Evolutionary conservation across 2,888 invertebrate species (phyloP).

Genomic region (Blastobasis lacticolella): DNA sequence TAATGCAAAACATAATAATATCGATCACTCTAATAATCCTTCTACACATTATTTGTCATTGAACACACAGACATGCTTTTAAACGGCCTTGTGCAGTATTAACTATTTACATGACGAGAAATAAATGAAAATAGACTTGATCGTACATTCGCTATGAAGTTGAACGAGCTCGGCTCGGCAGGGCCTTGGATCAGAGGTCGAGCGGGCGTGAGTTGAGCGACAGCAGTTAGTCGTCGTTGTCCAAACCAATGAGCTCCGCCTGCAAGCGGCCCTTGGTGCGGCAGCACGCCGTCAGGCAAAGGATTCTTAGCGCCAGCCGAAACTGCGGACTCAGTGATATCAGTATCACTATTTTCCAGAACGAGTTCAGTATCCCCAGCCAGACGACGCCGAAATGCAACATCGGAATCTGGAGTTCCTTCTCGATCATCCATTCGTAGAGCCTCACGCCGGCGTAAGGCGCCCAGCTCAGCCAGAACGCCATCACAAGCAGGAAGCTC

Average conservation of each 20-base stretch:
- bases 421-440: slow-evolving; percentile 81
- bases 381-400: slow-evolving; percentile 95
- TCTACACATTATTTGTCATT: too few relatives aligned
- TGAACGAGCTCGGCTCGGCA: too few relatives aligned
- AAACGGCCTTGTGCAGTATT: too few relatives aligned
- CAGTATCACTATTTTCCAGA: slow-evolving; percentile 95
- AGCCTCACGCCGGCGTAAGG: slow-evolving; percentile 90
- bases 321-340: slow-evolving; percentile 94
- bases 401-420: slow-evolving; percentile 82
- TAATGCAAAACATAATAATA: too few relatives aligned
- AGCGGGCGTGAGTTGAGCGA: too few relatives aligned
- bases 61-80: too few relatives aligned
- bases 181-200: too few relatives aligned
- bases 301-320: slow-evolving; percentile 88
- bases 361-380: slow-evolving; percentile 95
- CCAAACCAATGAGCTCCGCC: slow-evolving; percentile 89
- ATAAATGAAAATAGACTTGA: too few relatives aligned
- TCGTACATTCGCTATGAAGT: too few relatives aligned
- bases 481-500: slow-evolving; percentile 92
- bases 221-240: slow-evolving; percentile 81
- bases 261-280: slow-evolving; percentile 88
- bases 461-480: slow-evolving; percentile 95
- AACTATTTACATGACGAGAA: too few relatives aligned
- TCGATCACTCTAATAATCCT: too few relatives aligned
- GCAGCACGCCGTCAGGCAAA: slow-evolving; percentile 92